These are phyloP conservation scores for Hepsetus odoe DNA, from an alignment of 2,113 vertebrate species.

Conservation along the genomic window DNA sequence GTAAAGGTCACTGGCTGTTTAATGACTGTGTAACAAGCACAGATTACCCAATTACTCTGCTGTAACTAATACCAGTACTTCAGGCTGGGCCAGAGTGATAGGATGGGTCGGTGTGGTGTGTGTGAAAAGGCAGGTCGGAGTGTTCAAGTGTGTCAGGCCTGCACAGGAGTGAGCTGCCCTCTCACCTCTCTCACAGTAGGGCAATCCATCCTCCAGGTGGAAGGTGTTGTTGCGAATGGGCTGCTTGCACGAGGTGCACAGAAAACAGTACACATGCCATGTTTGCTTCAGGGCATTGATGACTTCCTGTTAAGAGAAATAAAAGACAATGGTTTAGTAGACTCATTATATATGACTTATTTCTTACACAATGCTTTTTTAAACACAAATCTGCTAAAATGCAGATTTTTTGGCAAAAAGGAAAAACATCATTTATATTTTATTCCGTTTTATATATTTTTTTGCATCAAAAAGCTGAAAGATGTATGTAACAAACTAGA, in stretches of 20 bases:
- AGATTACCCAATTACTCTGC: conserved; percentile 33
- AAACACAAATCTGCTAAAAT: no score
- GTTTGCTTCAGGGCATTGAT: conserved; percentile 98
- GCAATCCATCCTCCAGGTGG: conserved; percentile 95
- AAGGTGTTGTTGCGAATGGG: conserved; percentile 95
- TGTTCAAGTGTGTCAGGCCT: background rate
- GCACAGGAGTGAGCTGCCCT: background rate
- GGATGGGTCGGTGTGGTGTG: background rate
- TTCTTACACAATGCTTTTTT: background rate
- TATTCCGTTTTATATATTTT: no score
- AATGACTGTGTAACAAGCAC: conserved; percentile 40
- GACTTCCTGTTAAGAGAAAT: conserved; percentile 82
- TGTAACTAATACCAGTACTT: conserved; percentile 23
- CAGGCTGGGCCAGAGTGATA: background rate
- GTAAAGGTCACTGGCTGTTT: conserved; percentile 45
- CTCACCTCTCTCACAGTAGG: conserved; percentile 96
- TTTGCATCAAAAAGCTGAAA: no score
- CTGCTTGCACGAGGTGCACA: conserved; percentile 90
- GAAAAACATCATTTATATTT: no score
- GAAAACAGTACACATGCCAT: conserved; percentile 95
- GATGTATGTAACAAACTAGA: no score
- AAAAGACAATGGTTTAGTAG: background rate
- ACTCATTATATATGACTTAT: no score
- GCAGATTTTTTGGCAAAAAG: no score
- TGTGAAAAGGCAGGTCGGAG: background rate